These are phyloP conservation scores for Dinothrombium tinctorium DNA, from an alignment of 1,140 invertebrate species.

Conservation along the genomic window DNA sequence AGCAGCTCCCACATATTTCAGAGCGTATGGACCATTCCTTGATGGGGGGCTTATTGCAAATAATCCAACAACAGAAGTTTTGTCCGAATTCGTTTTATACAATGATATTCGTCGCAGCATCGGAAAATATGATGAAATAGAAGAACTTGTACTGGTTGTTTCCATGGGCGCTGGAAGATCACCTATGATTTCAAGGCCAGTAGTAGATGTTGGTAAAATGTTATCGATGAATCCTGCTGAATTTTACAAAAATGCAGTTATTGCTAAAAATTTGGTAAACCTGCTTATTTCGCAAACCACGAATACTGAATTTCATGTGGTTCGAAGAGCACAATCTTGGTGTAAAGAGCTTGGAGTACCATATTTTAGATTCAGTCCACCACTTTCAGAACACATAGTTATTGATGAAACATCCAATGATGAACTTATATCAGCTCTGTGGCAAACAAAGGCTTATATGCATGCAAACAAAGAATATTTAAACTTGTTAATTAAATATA, in stretches of 20 bases:
- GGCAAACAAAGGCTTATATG: neutral
- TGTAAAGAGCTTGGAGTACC: constrained; percentile 63
- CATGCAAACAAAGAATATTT: too few relatives aligned
- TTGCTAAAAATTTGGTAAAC: too few relatives aligned
- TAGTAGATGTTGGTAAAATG: neutral
- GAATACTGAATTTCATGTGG: constrained; percentile 64
- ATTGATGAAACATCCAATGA: neutral
- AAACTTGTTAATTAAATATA: too few relatives aligned
- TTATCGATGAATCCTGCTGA: too few relatives aligned
- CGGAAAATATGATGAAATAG: constrained; percentile 9
- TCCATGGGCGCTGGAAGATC: constrained; percentile 26
- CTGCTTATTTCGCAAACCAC: neutral
- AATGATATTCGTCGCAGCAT: constrained; percentile 24
- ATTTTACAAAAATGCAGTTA: too few relatives aligned
- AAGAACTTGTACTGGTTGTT: constrained; percentile 22
- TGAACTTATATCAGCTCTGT: neutral
- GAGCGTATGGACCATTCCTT: constrained; percentile 49
- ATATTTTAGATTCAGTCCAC: constrained; percentile 35
- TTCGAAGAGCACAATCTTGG: constrained; percentile 69
- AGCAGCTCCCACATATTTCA: constrained; percentile 84
- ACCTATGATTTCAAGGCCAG: constrained; percentile 19
- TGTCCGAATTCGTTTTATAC: constrained; percentile 78
- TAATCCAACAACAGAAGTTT: constrained; percentile 77
- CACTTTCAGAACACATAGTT: neutral
- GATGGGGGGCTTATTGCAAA: constrained; percentile 90